Conservation (phyloP, 2,888 invertebrate species). For the Cryptops parisi region DNA sequence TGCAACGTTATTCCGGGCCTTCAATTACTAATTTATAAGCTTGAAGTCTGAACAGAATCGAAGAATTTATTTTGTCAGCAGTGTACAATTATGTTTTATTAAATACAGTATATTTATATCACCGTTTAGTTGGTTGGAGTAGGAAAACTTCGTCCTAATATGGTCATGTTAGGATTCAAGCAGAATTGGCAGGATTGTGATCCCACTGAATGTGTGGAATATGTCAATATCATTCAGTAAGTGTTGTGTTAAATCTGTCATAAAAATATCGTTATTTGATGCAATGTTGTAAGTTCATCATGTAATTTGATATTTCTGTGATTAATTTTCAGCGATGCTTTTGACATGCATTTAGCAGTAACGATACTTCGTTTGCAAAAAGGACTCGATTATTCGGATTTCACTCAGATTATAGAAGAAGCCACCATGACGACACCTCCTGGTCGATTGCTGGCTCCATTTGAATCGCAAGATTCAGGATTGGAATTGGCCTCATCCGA, state of each 20-base stretch:
- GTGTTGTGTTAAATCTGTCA: too few relatives aligned
- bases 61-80: too few relatives aligned
- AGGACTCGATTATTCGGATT: constrained; percentile 55
- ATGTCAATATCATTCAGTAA: constrained; percentile 92
- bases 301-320: too few relatives aligned
- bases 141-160: constrained; percentile 38
- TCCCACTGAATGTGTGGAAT: constrained; percentile 59
- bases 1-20: too few relatives aligned
- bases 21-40: too few relatives aligned
- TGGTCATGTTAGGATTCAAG: constrained; percentile 37
- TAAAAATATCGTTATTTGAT: too few relatives aligned
- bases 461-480: background rate
- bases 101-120: background rate
- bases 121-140: constrained; percentile 33
- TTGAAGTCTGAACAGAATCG: too few relatives aligned
- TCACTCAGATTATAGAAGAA: constrained; percentile 10
- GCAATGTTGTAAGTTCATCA: too few relatives aligned
- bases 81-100: background rate
- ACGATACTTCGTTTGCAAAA: constrained; percentile 75
- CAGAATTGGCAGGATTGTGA: constrained; percentile 42
- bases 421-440: background rate
- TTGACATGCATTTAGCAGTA: constrained; percentile 85
- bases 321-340: constrained; percentile 52
- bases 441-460: background rate
- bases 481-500: background rate